A percentile compares a stretch with the other conserved stretches of the same genome.
Conservation (phyloP, 1,140 invertebrate genomes). For the Drosophila bifasciata region DNA sequence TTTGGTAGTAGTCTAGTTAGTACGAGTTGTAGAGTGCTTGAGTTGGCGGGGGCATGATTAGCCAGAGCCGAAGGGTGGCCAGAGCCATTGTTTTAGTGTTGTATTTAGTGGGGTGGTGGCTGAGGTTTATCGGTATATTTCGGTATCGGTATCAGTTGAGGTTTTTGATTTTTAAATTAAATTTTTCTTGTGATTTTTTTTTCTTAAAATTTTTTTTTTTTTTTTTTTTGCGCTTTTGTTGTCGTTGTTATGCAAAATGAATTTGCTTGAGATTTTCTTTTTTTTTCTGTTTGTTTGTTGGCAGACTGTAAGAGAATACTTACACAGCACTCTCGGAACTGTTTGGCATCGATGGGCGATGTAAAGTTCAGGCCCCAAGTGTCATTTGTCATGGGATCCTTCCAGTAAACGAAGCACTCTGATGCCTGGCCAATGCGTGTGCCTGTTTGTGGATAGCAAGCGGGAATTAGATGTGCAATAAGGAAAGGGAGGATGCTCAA, state of each 20-base stretch:
- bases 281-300: constrained; percentile 26
- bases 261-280: constrained; percentile 1
- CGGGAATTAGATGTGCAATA: background rate
- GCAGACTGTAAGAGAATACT: constrained; percentile 87
- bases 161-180: constrained; percentile 48
- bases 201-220: constrained; percentile 38
- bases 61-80: background rate
- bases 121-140: constrained; percentile 56
- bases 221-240: constrained; percentile 26
- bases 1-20: too few species aligned
- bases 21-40: constrained; percentile 32
- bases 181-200: constrained; percentile 24
- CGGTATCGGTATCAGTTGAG: constrained; percentile 62
- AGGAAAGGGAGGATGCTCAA: too few species aligned
- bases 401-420: constrained; percentile 99
- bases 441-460: constrained; percentile 85
- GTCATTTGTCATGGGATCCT: constrained; percentile 97
- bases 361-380: constrained; percentile 99
- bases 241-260: constrained; percentile 54
- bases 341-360: constrained; percentile 97
- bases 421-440: constrained; percentile 98
- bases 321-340: constrained; percentile 98
- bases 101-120: constrained; percentile 51
- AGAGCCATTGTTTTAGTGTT: constrained; percentile 49
- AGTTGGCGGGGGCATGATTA: constrained; percentile 52